Conservation (phyloP, 2,113 vertebrate species). For the Ptyas mucosa region DNA sequence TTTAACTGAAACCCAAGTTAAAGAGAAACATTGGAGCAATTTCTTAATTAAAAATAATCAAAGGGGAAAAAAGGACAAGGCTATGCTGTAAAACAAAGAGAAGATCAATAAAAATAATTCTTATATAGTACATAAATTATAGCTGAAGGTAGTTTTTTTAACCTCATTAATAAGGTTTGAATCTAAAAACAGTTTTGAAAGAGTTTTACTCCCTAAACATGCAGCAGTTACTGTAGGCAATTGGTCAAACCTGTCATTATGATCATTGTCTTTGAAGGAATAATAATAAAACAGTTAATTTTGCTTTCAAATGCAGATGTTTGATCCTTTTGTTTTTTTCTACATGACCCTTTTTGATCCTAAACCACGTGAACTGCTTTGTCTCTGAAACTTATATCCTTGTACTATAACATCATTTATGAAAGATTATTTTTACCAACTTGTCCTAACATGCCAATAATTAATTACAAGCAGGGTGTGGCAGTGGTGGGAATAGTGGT, state of each 20-base stretch:
- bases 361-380: constrained; percentile 28
- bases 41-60: constrained; percentile 3
- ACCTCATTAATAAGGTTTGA: constrained; percentile 40
- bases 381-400: constrained; percentile 8
- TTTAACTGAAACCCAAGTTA: constrained; percentile 23
- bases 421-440: constrained; percentile 28
- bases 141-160: constrained; percentile 32
- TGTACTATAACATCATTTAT: constrained; percentile 15
- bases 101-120: neutral
- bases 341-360: constrained; percentile 20
- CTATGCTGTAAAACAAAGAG: neutral
- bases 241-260: constrained; percentile 47
- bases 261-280: constrained; percentile 35
- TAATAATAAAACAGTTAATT: constrained; percentile 5
- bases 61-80: neutral
- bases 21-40: neutral
- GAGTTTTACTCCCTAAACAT: constrained; percentile 41
- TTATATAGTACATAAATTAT: constrained; percentile 13
- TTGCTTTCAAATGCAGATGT: constrained; percentile 42
- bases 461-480: constrained; percentile 30
- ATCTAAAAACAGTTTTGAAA: constrained; percentile 32
- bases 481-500: constrained; percentile 17
- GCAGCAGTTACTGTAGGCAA: constrained; percentile 10
- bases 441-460: constrained; percentile 36
- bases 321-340: constrained; percentile 23